phyloP scores from a whole-genome alignment of 2,888 invertebrate species.

The Drosophila merina region DNA sequence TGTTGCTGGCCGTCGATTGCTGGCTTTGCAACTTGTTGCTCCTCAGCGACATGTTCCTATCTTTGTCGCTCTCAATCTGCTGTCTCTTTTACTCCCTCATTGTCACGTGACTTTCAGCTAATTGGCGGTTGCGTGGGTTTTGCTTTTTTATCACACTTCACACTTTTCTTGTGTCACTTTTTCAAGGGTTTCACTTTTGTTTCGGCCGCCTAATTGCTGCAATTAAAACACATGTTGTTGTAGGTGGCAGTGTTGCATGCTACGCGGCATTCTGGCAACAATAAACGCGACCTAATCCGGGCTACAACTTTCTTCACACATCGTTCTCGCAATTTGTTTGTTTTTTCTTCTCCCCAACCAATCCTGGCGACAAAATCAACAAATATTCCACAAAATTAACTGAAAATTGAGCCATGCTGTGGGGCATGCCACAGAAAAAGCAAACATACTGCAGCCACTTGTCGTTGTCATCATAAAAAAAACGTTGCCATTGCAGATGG shows the following conservation, averaged over 20 bases:
- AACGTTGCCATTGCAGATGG: constrained; percentile 46
- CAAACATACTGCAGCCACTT: constrained; percentile 57
- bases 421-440: constrained; percentile 21
- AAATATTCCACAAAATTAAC: constrained; percentile 54
- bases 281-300: constrained; percentile 10
- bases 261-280: constrained; percentile 1
- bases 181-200: constrained; percentile 62
- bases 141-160: constrained; percentile 45
- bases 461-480: constrained; percentile 56
- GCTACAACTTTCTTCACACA: constrained; percentile 26
- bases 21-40: constrained; percentile 80
- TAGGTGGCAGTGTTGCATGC: constrained; percentile 32
- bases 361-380: not conserved
- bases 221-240: constrained; percentile 57
- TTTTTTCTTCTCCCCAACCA: not conserved
- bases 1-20: constrained; percentile 52
- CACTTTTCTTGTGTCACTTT: constrained; percentile 44
- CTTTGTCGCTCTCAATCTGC: not conserved
- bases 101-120: constrained; percentile 50
- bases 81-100: constrained; percentile 14
- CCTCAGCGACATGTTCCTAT: constrained; percentile 81
- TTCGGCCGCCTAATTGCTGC: constrained; percentile 64
- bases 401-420: constrained; percentile 46
- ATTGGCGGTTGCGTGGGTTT: constrained; percentile 64
- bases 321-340: not conserved